These are phyloP conservation scores for Amiota communis DNA, from an alignment of 2,888 invertebrate genomes.

Conservation along the genomic window DNA sequence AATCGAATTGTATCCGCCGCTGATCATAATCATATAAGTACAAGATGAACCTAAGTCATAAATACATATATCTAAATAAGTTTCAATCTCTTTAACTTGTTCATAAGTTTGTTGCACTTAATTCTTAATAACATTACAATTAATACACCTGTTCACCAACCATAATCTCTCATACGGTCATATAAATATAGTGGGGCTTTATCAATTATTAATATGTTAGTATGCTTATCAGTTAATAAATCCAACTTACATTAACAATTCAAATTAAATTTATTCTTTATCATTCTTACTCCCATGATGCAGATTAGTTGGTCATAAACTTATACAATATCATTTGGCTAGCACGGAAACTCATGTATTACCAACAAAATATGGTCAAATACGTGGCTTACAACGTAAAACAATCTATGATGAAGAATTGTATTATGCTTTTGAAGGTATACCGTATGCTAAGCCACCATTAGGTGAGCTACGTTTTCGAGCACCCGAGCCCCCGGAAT, in stretches of 20 bases:
- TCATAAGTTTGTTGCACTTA: no score
- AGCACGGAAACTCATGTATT: constrained; percentile 59
- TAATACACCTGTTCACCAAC: no score
- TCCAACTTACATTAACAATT: neutral
- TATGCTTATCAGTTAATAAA: neutral
- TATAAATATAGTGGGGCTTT: no score
- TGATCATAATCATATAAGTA: no score
- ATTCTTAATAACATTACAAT: no score
- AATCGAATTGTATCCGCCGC: no score
- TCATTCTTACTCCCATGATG: neutral
- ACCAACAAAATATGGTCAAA: constrained; percentile 60
- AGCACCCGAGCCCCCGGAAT: constrained; percentile 71
- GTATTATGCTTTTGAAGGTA: constrained; percentile 69
- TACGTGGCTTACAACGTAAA: constrained; percentile 61
- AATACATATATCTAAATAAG: no score
- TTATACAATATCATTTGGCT: constrained; percentile 58
- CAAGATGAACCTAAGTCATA: no score
- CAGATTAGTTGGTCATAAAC: constrained; percentile 58
- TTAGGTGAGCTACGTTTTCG: constrained; percentile 67
- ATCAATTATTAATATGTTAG: no score
- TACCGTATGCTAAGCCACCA: constrained; percentile 71
- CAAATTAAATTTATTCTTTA: neutral
- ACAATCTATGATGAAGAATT: constrained; percentile 59
- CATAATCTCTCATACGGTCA: no score
- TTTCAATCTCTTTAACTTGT: no score